phyloP scores from a whole-genome alignment of 2,797 vertebrate species.

The Numenius phaeopus region DNA sequence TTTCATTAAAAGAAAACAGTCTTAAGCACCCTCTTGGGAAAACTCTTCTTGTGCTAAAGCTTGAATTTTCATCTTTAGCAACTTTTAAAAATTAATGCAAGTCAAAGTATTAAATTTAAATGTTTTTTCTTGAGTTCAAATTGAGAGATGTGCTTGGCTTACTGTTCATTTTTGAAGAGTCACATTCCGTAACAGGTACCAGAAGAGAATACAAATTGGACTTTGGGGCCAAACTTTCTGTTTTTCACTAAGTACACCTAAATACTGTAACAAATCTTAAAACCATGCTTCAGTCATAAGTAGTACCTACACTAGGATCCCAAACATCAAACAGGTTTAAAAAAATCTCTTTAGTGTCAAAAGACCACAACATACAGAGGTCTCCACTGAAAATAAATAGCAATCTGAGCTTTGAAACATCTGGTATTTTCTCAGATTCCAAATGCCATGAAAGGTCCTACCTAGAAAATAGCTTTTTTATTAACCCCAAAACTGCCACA shows the following conservation, averaged over 20 bases:
- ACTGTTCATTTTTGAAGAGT: background rate
- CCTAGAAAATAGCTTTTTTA: background rate
- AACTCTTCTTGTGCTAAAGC: background rate
- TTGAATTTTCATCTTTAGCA: background rate
- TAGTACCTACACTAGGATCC: background rate
- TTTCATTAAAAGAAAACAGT: background rate
- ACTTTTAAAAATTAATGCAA: background rate
- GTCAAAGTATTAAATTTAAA: background rate
- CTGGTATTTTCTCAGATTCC: background rate
- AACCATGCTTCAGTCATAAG: background rate
- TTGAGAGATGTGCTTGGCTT: background rate
- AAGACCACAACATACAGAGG: background rate
- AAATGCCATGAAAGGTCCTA: background rate
- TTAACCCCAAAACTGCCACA: background rate
- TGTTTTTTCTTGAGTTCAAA: background rate
- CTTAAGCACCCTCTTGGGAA: background rate
- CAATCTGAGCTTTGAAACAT: background rate
- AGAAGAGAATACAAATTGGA: background rate
- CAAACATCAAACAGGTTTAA: background rate
- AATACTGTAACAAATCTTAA: background rate
- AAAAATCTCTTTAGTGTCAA: background rate
- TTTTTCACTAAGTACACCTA: background rate
- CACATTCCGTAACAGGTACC: background rate
- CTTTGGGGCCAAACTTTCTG: background rate
- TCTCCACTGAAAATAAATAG: background rate